Conservation (phyloP, 2,113 vertebrate genomes). For the Alethe castanea region DNA sequence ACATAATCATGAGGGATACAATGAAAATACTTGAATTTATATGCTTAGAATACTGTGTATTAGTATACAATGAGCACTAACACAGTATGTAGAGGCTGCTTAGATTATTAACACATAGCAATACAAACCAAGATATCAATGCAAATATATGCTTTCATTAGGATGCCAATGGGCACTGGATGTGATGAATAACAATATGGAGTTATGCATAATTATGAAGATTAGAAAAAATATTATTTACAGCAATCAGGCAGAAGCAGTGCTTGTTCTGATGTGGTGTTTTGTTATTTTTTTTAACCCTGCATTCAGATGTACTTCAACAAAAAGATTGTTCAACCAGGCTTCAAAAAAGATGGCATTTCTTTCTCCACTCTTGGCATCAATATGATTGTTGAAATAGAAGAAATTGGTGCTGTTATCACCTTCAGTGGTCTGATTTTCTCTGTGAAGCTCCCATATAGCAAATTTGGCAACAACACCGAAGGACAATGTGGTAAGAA, state of each 20-base stretch:
- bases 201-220: neutral
- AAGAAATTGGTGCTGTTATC: slow-evolving; percentile 66
- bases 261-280: neutral
- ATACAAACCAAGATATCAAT: neutral
- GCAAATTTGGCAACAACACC: slow-evolving; percentile 81
- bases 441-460: slow-evolving; percentile 77
- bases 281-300: neutral
- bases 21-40: neutral
- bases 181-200: neutral
- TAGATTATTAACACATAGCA: neutral
- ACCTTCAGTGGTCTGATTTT: slow-evolving; percentile 78
- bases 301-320: slow-evolving; percentile 79
- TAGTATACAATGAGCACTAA: neutral
- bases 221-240: neutral
- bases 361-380: slow-evolving; percentile 73
- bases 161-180: neutral
- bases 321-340: slow-evolving; percentile 67
- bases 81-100: neutral
- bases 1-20: neutral
- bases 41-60: neutral
- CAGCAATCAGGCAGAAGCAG: neutral
- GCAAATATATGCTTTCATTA: neutral
- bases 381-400: slow-evolving; percentile 76
- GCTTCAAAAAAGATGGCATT: slow-evolving; percentile 74
- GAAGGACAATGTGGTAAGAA: slow-evolving; percentile 92